Base-by-base conservation (phyloP, 2,797 vertebrate species). In the Synanceia verrucosa region DNA sequence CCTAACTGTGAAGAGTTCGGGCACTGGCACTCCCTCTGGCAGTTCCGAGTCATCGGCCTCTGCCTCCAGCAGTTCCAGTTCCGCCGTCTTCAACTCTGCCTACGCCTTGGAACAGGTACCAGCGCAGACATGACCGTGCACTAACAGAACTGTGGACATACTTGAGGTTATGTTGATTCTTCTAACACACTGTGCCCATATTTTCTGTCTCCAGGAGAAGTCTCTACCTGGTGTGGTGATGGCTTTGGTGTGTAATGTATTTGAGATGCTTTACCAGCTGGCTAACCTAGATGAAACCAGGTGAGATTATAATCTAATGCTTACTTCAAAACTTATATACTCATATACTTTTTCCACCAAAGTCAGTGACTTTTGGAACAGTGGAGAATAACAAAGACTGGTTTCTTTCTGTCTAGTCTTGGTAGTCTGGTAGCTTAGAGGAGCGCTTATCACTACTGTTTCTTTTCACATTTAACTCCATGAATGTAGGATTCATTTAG, bases 251-350 rank as follows among this genome's bases (percentile, higher is more conserved):
- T 99, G 97, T 82, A 99, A 98, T 29, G 98, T 99, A 44, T 99
- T 99, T 86, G 98, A 99, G 89, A 99, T 99, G 97, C 96, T 99
- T 50, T 99, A 99, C 87, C 98, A 99, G 78, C 95, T 99, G 66
- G 98, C 97, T 76, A 99, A 99, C 76, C 93, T 99, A 2, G 98
- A 99, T 64, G 98, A 99, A 87, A 95, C 96, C 65, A 96, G 97
- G 97, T 95, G 64, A 85, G 71, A 46, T 16, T n/a, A n/a, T n/a
- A n/a, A n/a, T n/a, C n/a, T n/a, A n/a, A n/a, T n/a, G n/a, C n/a
- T n/a, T n/a, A n/a, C n/a, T n/a, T n/a, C n/a, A n/a, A n/a, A n/a
- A n/a, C n/a, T n/a, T n/a, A n/a, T n/a, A n/a, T n/a, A n/a, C n/a
- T n/a, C n/a, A n/a, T n/a, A n/a, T n/a, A n/a, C n/a, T n/a, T n/a